These are phyloP conservation scores for Paratilapia polleni DNA, from an alignment of 2,113 vertebrate genomes.

Conservation along the genomic window DNA sequence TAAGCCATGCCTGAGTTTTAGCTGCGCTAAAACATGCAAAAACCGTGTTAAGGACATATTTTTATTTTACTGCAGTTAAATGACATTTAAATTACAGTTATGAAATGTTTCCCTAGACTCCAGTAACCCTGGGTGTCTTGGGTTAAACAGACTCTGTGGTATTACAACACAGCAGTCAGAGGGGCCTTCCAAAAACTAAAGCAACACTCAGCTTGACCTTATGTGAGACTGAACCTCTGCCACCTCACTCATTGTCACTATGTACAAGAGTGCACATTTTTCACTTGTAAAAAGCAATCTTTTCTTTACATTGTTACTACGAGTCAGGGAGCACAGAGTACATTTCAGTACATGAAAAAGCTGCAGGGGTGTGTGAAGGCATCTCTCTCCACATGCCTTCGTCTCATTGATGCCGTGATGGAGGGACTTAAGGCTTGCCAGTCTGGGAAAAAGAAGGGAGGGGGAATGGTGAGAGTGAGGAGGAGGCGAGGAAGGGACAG, in stretches of 20 bases:
- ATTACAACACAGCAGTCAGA: background rate
- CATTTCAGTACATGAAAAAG: slow-evolving; percentile 44
- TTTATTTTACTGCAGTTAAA: background rate
- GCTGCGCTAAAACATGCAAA: background rate
- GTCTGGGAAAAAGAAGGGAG: slow-evolving; percentile 20
- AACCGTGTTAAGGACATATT: background rate
- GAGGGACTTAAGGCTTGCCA: slow-evolving; percentile 33
- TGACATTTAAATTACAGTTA: background rate
- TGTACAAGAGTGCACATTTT: slow-evolving; percentile 11
- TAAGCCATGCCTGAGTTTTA: background rate
- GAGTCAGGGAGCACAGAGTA: slow-evolving; percentile 40
- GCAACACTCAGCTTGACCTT: slow-evolving; percentile 20
- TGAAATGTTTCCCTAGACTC: background rate
- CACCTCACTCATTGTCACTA: slow-evolving; percentile 37
- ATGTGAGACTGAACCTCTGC: slow-evolving; percentile 9
- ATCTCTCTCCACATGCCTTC: slow-evolving; percentile 29
- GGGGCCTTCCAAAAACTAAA: slow-evolving; percentile 8
- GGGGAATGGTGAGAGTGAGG: slow-evolving; percentile 25
- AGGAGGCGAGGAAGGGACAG: slow-evolving; percentile 57
- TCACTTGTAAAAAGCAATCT: slow-evolving; percentile 22
- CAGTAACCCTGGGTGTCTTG: background rate
- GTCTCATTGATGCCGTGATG: slow-evolving; percentile 52
- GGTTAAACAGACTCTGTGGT: background rate
- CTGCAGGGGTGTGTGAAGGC: slow-evolving; percentile 43
- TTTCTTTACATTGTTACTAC: slow-evolving; percentile 60